phyloP scores from a whole-genome alignment of 2,888 invertebrate species.

The Parnassius smintheus region DNA sequence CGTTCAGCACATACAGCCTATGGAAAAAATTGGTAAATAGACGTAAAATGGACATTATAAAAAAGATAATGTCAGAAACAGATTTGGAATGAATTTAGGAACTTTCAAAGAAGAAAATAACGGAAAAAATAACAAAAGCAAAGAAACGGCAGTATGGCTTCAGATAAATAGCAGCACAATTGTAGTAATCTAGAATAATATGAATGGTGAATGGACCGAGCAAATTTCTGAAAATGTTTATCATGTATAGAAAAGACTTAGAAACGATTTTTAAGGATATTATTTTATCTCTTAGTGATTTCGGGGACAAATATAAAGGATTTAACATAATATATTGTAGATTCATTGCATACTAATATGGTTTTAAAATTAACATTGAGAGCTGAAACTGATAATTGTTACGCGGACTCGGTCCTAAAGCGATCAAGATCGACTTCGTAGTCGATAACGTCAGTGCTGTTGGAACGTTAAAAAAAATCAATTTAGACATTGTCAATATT shows the following conservation, averaged over 20 bases:
- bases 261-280: background rate
- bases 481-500: slow-evolving; percentile 65
- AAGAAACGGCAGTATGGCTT: slow-evolving; percentile 11
- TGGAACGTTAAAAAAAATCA: slow-evolving; percentile 20
- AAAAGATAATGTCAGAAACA: too few relatives aligned
- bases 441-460: slow-evolving; percentile 13
- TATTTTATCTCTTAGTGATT: too few relatives aligned
- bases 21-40: background rate
- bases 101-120: background rate
- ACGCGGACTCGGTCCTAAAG: slow-evolving; percentile 15
- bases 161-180: slow-evolving; percentile 2
- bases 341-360: slow-evolving; percentile 4
- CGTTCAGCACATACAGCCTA: slow-evolving; percentile 5
- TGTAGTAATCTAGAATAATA: background rate
- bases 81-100: too few relatives aligned
- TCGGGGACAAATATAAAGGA: background rate
- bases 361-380: slow-evolving; percentile 11
- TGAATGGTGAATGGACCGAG: slow-evolving; percentile 12
- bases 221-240: background rate
- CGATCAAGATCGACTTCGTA: slow-evolving; percentile 10
- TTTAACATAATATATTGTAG: slow-evolving; percentile 1
- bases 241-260: background rate
- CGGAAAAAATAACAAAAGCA: slow-evolving; percentile 3
- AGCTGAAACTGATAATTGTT: slow-evolving; percentile 8
- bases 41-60: too few relatives aligned